Conservation (phyloP, 2,113 vertebrate species). For the Cololabis saira region DNA sequence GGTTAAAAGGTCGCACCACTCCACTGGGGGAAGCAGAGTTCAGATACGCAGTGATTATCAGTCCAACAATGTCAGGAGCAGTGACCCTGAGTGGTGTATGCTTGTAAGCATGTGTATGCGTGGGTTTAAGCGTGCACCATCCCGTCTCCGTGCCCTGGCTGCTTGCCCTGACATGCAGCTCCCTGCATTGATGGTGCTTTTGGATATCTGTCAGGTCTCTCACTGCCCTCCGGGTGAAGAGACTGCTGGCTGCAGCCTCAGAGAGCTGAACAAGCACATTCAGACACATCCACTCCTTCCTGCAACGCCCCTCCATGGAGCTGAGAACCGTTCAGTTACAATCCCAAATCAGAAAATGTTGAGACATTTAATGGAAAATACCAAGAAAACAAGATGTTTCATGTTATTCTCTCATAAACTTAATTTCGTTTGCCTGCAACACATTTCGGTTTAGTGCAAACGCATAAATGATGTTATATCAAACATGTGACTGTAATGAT, state of each 20-base stretch:
- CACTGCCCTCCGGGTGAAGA: slow-evolving; percentile 26
- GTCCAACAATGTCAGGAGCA: not conserved
- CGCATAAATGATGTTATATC: no score
- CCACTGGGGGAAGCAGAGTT: slow-evolving; percentile 4
- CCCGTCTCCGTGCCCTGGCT: not conserved
- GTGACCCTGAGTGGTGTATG: not conserved
- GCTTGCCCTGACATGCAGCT: not conserved
- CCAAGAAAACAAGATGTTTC: no score
- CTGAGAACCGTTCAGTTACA: not conserved
- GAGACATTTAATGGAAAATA: no score
- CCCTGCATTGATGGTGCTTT: not conserved
- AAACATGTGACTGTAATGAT: no score
- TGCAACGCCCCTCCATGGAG: not conserved
- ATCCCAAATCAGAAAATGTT: no score
- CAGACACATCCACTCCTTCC: not conserved
- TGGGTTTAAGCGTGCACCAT: not conserved
- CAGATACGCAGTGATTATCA: slow-evolving; percentile 12
- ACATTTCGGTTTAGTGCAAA: no score
- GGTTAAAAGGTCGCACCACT: not conserved
- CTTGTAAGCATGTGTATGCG: not conserved
- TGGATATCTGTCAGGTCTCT: slow-evolving; percentile 24
- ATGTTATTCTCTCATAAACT: no score
- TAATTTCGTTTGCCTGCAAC: no score
- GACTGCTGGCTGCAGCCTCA: slow-evolving; percentile 31
- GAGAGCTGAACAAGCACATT: slow-evolving; percentile 26